Conservation (phyloP, 2,113 vertebrate species). For the Peromyscus californicus region DNA sequence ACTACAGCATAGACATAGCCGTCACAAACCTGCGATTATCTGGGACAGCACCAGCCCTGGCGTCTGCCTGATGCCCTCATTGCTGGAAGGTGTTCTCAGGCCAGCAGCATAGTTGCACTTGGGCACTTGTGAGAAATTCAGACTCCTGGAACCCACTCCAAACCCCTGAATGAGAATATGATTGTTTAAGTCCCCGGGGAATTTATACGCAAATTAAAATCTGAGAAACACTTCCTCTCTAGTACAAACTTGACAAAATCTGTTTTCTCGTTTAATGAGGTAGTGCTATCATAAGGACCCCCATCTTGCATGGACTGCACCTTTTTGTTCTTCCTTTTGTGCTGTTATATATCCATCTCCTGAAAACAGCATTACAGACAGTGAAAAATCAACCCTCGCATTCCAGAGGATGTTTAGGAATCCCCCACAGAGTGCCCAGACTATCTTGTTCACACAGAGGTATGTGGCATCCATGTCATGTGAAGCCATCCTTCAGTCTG, state of each 20-base stretch:
- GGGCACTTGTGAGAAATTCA: background rate
- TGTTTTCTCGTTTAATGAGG: constrained; percentile 70
- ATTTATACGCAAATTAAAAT: constrained; percentile 69
- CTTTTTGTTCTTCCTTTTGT: constrained; percentile 38
- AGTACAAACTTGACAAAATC: constrained; percentile 67
- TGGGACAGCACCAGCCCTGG: fast-evolving
- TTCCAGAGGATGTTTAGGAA: background rate
- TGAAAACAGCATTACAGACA: background rate
- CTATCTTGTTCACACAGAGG: background rate
- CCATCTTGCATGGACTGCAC: background rate
- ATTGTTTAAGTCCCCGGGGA: background rate
- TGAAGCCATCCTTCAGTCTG: background rate
- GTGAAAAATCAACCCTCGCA: background rate
- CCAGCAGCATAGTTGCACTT: fast-evolving
- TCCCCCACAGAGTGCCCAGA: background rate
- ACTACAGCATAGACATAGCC: no score
- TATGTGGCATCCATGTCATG: background rate
- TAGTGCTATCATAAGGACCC: constrained; percentile 2
- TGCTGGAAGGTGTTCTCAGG: no score
- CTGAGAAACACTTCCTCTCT: constrained; percentile 28
- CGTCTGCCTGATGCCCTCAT: fast-evolving
- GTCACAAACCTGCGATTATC: background rate
- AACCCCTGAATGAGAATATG: background rate
- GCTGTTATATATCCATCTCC: constrained; percentile 1
- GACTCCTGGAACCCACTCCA: background rate